A percentile compares a stretch with the other conserved stretches of the same genome.
Evolutionary conservation across 2,113 vertebrate species (phyloP).

Genomic region (Ictalurus punctatus): DNA sequence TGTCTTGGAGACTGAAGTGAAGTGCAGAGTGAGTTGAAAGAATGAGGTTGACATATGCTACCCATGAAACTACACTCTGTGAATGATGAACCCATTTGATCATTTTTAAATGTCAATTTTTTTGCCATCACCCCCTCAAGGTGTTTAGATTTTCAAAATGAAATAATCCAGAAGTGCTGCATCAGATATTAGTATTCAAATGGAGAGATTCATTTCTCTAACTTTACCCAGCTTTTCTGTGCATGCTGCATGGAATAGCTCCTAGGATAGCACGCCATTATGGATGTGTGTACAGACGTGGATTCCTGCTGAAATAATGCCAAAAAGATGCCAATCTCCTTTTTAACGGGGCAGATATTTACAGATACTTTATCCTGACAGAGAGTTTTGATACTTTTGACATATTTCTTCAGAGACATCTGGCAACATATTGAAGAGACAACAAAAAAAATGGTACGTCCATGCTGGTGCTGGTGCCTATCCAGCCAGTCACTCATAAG

Average conservation of each 20-base stretch:
- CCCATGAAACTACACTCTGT: constrained; percentile 45
- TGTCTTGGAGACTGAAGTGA: constrained; percentile 37
- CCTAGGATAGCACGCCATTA: constrained; percentile 54
- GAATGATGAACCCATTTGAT: constrained; percentile 57
- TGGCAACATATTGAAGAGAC: constrained; percentile 55
- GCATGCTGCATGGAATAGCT: constrained; percentile 33
- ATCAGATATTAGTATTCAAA: constrained; percentile 53
- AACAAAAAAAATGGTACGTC: constrained; percentile 36
- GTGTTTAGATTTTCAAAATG: constrained; percentile 42
- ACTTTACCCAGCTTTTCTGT: constrained; percentile 40
- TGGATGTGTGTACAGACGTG: constrained; percentile 68
- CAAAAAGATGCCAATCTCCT: constrained; percentile 61
- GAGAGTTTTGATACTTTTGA: constrained; percentile 57
- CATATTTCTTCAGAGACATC: constrained; percentile 56
- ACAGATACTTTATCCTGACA: constrained; percentile 68
- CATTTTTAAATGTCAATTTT: constrained; percentile 52
- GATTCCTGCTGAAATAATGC: constrained; percentile 68
- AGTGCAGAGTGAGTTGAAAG: constrained; percentile 46
- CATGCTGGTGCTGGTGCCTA: constrained; percentile 24
- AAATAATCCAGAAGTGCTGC: constrained; percentile 51
- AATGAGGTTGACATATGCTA: constrained; percentile 56
- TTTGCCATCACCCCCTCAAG: constrained; percentile 9
- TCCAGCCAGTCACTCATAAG: constrained; percentile 42
- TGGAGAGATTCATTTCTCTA: constrained; percentile 26
- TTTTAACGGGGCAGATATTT: constrained; percentile 62